These are phyloP conservation scores for Phortica okadai DNA, from an alignment of 2,888 invertebrate species.

Conservation along the genomic window DNA sequence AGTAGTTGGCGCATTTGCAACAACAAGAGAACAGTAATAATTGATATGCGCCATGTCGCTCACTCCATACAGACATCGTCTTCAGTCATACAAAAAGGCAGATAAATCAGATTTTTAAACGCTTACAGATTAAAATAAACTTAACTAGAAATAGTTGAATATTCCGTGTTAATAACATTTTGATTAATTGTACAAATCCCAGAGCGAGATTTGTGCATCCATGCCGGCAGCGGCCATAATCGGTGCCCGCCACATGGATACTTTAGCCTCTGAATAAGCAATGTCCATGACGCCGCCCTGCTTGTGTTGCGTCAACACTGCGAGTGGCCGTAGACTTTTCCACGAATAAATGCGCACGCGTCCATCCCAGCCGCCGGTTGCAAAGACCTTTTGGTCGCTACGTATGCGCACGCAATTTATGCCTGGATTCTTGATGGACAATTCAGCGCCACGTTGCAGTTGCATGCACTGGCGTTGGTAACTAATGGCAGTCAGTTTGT, in stretches of 20 bases:
- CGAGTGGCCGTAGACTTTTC: conserved; percentile 84
- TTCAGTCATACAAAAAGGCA: conserved; percentile 9
- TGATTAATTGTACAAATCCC: conserved; percentile 86
- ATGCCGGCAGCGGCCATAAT: conserved; percentile 87
- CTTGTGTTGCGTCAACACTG: conserved; percentile 85
- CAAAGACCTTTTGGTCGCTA: conserved; percentile 84
- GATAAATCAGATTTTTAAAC: neutral
- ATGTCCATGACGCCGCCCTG: conserved; percentile 85
- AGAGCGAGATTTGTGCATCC: conserved; percentile 86
- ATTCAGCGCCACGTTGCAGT: conserved; percentile 80
- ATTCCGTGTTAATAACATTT: neutral
- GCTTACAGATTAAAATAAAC: neutral
- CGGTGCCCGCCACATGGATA: conserved; percentile 83
- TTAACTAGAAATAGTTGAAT: neutral
- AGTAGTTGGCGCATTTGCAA: neutral
- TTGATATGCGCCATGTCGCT: too few species aligned
- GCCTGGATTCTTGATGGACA: conserved; percentile 85
- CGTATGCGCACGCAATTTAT: conserved; percentile 83
- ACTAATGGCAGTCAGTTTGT: conserved; percentile 69
- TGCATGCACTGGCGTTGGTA: conserved; percentile 73
- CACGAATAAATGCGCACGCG: conserved; percentile 86
- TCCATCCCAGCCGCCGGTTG: conserved; percentile 87
- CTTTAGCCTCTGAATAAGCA: conserved; percentile 81
- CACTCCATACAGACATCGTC: too few species aligned
- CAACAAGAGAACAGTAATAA: neutral